These are phyloP conservation scores for Pseudomyrmex flavicornis DNA, from an alignment of 1,140 invertebrate genomes.

Conservation along the genomic window DNA sequence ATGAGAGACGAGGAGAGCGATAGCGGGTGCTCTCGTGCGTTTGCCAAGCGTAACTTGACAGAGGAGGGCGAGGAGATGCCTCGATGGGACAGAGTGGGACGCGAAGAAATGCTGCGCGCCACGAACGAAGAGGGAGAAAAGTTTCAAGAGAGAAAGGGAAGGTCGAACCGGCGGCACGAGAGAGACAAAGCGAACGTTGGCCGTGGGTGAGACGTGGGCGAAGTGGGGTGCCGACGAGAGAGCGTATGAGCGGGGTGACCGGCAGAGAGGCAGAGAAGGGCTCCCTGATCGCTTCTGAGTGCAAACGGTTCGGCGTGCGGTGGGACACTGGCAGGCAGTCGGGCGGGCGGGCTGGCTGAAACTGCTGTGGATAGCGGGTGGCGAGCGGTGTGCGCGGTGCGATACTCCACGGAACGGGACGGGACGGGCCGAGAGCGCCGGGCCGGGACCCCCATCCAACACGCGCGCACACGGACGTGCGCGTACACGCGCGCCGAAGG, in stretches of 20 bases:
- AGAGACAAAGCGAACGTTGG: conserved; percentile 40
- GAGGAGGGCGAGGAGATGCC: conserved; percentile 13
- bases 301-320: conserved; percentile 84
- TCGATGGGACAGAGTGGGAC: conserved; percentile 45
- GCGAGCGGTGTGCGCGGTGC: conserved; percentile 75
- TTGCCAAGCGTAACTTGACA: conserved; percentile 69
- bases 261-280: conserved; percentile 73
- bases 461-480: conserved; percentile 64
- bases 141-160: conserved; percentile 36
- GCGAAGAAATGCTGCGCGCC: conserved; percentile 41
- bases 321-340: conserved; percentile 81
- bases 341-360: conserved; percentile 78
- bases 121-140: conserved; percentile 35
- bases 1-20: conserved; percentile 51
- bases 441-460: conserved; percentile 80
- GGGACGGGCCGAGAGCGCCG: conserved; percentile 79
- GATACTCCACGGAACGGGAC: conserved; percentile 78
- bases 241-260: conserved; percentile 72
- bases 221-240: conserved; percentile 68
- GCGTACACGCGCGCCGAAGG: conserved; percentile 68
- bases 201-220: conserved; percentile 48
- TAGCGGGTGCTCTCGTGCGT: conserved; percentile 69
- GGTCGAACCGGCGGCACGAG: conserved; percentile 7
- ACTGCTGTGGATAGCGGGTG: conserved; percentile 83
- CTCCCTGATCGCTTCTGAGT: conserved; percentile 82